These are phyloP conservation scores for Oreochromis tanganicae DNA, from an alignment of 2,113 vertebrate species.

Conservation along the genomic window DNA sequence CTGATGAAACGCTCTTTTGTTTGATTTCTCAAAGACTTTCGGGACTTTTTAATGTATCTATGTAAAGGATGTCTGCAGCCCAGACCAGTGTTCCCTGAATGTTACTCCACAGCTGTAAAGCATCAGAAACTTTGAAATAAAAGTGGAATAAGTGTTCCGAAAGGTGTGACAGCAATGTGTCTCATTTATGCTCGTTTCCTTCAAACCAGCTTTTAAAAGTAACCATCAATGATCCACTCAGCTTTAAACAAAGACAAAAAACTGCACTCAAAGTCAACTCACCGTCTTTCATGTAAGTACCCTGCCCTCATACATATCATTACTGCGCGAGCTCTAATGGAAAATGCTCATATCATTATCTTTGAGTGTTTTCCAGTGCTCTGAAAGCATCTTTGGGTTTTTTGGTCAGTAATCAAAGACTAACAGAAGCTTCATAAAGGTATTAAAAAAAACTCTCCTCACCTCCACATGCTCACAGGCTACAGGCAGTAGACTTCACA, in stretches of 20 bases:
- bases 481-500: not conserved
- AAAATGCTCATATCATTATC: not conserved
- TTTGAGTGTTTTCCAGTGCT: not conserved
- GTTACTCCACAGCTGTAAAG: not conserved
- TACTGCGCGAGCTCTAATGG: not conserved
- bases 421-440: not conserved
- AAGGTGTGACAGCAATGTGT: not conserved
- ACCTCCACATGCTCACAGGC: not conserved
- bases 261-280: not conserved
- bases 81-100: not conserved
- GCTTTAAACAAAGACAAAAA: not conserved
- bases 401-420: not conserved
- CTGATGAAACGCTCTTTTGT: slow-evolving; percentile 74
- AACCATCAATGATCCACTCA: not conserved
- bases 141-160: not conserved
- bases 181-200: not conserved
- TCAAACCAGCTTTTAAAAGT: not conserved
- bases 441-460: not conserved
- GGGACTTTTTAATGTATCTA: not conserved
- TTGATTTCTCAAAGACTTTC: slow-evolving; percentile 26
- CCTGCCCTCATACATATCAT: not conserved
- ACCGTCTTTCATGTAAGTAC: not conserved
- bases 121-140: not conserved
- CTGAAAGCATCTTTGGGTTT: not conserved
- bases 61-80: not conserved